These are phyloP conservation scores for Idaea aversata DNA, from an alignment of 2,888 invertebrate species.

Conservation along the genomic window DNA sequence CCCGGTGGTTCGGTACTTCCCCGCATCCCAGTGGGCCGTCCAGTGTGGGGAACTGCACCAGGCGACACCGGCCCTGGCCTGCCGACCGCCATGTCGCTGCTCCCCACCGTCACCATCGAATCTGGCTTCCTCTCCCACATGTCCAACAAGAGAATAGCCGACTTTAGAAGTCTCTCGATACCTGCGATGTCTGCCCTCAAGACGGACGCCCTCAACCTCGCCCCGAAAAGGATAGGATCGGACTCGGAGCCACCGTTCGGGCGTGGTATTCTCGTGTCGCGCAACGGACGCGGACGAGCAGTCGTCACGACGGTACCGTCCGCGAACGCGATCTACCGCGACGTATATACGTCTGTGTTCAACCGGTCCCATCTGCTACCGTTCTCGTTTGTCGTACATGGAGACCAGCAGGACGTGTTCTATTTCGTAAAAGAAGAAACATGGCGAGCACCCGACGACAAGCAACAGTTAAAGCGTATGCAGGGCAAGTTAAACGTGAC, in stretches of 20 bases:
- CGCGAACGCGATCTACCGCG: slow-evolving; percentile 93
- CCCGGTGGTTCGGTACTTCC: slow-evolving; percentile 85
- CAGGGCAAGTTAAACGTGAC: slow-evolving; percentile 95
- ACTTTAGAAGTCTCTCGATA: slow-evolving; percentile 87
- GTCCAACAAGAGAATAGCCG: slow-evolving; percentile 88
- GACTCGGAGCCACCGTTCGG: slow-evolving; percentile 95
- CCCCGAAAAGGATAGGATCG: slow-evolving; percentile 88
- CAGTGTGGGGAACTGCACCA: slow-evolving; percentile 78
- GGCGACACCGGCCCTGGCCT: slow-evolving; percentile 76
- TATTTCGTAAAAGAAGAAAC: slow-evolving; percentile 96
- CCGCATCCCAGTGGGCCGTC: slow-evolving; percentile 79
- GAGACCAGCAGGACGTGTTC: slow-evolving; percentile 94
- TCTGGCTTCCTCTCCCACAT: slow-evolving; percentile 92
- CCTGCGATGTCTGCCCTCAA: slow-evolving; percentile 90
- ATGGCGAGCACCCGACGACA: slow-evolving; percentile 93
- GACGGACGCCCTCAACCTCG: slow-evolving; percentile 87
- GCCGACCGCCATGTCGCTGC: slow-evolving; percentile 82
- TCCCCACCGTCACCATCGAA: slow-evolving; percentile 86
- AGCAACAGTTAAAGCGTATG: slow-evolving; percentile 92
- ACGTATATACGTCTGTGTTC: slow-evolving; percentile 95
- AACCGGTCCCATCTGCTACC: slow-evolving; percentile 93
- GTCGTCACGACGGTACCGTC: slow-evolving; percentile 93
- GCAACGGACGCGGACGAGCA: slow-evolving; percentile 88
- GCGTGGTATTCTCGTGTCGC: slow-evolving; percentile 90
- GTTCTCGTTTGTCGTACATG: slow-evolving; percentile 93